phyloP scores from a whole-genome alignment of 2,113 vertebrate species.

The Cyprinodon variegatus region DNA sequence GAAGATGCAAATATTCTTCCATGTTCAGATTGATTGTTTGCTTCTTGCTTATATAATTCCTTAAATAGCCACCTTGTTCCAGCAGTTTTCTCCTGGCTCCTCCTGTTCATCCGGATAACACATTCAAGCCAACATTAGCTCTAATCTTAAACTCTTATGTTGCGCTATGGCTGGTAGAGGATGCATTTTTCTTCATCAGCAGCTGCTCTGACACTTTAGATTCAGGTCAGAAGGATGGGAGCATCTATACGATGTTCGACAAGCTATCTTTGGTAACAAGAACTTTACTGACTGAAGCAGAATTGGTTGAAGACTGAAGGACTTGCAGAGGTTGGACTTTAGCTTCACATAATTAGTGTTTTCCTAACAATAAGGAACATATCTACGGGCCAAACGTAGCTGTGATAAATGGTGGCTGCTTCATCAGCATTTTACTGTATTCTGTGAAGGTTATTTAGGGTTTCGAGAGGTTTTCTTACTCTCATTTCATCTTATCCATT shows the following conservation, averaged over 20 bases:
- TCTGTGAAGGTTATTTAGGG: slow-evolving; percentile 32
- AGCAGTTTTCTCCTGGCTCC: background rate
- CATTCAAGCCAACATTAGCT: background rate
- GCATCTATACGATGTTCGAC: background rate
- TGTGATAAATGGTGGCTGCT: slow-evolving; percentile 35
- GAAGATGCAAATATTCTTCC: too few species aligned
- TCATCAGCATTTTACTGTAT: slow-evolving; percentile 24
- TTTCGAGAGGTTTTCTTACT: slow-evolving; percentile 22
- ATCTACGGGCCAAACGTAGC: background rate
- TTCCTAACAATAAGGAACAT: slow-evolving; percentile 13
- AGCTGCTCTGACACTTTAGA: background rate
- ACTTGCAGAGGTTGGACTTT: slow-evolving; percentile 1
- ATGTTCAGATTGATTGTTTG: too few species aligned
- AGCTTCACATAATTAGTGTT: slow-evolving; percentile 14
- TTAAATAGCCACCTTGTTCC: background rate
- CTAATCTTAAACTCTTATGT: background rate
- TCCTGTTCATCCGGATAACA: background rate
- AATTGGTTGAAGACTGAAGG: slow-evolving; percentile 10
- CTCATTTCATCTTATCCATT: slow-evolving; percentile 55
- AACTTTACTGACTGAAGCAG: slow-evolving; percentile 15
- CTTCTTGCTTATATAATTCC: too few species aligned
- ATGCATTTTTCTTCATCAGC: background rate
- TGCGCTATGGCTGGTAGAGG: background rate
- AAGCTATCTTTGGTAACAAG: slow-evolving; percentile 3
- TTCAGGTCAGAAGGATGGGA: background rate